Conservation (phyloP, 2,888 invertebrate species). For the Dryobota labecula region DNA sequence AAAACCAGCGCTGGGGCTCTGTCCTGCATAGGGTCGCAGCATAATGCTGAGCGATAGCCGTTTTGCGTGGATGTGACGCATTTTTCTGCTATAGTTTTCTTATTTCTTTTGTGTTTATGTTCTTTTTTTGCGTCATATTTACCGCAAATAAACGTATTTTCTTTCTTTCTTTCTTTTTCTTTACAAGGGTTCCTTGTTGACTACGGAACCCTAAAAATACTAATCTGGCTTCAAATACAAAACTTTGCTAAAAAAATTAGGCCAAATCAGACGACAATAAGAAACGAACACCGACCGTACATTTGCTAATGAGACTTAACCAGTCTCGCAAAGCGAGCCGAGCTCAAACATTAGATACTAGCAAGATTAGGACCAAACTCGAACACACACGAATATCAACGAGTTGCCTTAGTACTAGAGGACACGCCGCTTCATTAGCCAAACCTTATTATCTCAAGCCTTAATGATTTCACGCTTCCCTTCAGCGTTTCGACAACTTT, state of each 20-base stretch:
- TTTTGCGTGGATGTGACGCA: no score
- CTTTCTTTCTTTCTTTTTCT: no score
- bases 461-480: constrained; percentile 86
- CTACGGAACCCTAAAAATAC: no score
- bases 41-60: no score
- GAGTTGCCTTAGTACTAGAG: constrained; percentile 72
- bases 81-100: no score
- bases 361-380: constrained; percentile 53
- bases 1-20: no score
- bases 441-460: constrained; percentile 82
- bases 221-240: neutral
- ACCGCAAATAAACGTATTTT: no score
- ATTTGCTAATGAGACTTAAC: constrained; percentile 49
- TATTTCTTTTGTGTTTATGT: no score
- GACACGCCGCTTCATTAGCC: constrained; percentile 81
- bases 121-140: no score
- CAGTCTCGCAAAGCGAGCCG: constrained; percentile 31
- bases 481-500: constrained; percentile 76
- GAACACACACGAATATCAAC: constrained; percentile 53
- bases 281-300: constrained; percentile 18
- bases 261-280: constrained; percentile 39
- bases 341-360: constrained; percentile 40
- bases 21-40: no score
- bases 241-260: constrained; percentile 17
- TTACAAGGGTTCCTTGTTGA: no score